Evolutionary conservation across 2,113 vertebrate genomes (phyloP), one percentile per base, ranked within the genome.

Genomic region (Microcebus jonahi): DNA sequence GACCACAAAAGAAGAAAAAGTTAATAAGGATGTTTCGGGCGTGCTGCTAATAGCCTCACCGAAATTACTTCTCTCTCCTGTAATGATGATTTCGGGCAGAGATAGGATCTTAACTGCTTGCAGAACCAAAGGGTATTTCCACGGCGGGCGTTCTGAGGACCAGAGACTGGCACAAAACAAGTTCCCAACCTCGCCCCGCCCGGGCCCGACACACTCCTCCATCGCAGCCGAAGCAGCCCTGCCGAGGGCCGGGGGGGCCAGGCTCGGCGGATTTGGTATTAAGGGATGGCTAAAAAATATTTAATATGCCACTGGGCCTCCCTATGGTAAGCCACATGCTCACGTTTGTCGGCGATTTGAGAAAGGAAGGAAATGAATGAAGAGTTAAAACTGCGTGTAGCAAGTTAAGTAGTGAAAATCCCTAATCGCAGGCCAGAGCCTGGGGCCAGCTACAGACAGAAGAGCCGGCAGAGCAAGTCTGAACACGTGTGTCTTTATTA

Each of bases 401-500:
- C 97, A 0, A 98, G 98, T 98, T 97, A 98, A 97, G 97, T 97
- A 98, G 98, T 98, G 98, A 98, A 98, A 98, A 98, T 98, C 97
- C 98, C 98, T 77, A 85, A 86, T 97, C 91, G 48, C 88, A 97
- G 98, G 97, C 97, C 95, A 98, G 96, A 98, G 79, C 98, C 98
- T 83, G 94, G 96, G 97, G 98, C 98, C 98, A 97, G 97, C 98
- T 97, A 92, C 97, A 98, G 99, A 98, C 98, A 98, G 98, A 97
- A 98, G 98, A 94, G 92, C 79, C 42, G 67, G 95, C 97, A 57
- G 94, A 95, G 98, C 99, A 98, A 98, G 99, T 98, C 98, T 96
- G 39, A 98, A 98, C 99, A 99, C 36, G 99, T 98, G 98, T 90
- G 95, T 97, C 97, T 99, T 99, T 99, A 99, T 99, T 99, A 99